phyloP scores from a whole-genome alignment of 2,888 invertebrate species.

The Rhyacophila evoluta region DNA sequence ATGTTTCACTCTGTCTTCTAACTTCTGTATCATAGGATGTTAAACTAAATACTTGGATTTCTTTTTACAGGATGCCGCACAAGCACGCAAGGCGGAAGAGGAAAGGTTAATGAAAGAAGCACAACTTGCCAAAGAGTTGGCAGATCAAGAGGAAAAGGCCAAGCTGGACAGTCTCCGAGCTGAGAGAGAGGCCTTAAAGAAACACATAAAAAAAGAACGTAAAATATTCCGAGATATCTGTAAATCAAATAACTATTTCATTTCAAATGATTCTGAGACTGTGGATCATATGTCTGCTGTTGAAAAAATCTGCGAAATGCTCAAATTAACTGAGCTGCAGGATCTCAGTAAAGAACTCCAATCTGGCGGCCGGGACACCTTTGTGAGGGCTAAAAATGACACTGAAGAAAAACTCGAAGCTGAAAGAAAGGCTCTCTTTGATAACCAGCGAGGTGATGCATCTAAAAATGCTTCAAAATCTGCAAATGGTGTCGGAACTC shows the following conservation, averaged over 20 bases:
- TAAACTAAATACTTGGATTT: not conserved
- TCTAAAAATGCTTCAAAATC: conserved; percentile 60
- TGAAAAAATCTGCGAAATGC: conserved; percentile 89
- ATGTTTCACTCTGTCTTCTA: too few relatives aligned
- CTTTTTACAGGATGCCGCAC: conserved; percentile 74
- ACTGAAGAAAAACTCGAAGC: conserved; percentile 83
- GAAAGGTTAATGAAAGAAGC: conserved; percentile 81
- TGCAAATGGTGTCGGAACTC: conserved; percentile 63
- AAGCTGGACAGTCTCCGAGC: conserved; percentile 85
- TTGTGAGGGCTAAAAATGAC: conserved; percentile 76
- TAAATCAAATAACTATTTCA: conserved; percentile 86
- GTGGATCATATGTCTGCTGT: conserved; percentile 90
- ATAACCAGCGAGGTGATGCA: conserved; percentile 56
- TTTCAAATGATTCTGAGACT: conserved; percentile 77
- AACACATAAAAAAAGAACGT: conserved; percentile 87
- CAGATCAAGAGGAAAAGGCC: conserved; percentile 85
- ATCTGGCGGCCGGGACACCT: conserved; percentile 73
- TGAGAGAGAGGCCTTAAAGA: conserved; percentile 88
- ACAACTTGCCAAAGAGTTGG: conserved; percentile 79
- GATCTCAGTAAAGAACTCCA: conserved; percentile 80
- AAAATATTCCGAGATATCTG: conserved; percentile 84
- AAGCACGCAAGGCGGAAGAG: conserved; percentile 86
- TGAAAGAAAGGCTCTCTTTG: conserved; percentile 75
- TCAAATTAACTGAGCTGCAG: conserved; percentile 79
- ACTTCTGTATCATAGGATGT: too few relatives aligned